Base-by-base conservation (phyloP, 2,888 invertebrate species). In the Melolontha melolontha region DNA sequence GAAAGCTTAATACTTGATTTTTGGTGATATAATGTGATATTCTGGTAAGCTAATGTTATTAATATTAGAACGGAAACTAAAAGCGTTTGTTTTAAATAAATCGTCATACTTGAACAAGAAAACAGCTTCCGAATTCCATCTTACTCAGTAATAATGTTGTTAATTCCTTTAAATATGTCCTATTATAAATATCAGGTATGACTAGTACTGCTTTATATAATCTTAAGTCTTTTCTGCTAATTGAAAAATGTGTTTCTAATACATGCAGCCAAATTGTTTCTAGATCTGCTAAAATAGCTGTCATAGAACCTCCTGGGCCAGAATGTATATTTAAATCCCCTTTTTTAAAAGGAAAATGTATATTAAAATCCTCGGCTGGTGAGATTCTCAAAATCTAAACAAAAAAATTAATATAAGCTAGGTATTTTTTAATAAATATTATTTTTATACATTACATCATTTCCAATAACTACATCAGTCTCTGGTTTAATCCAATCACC, bases 201-300 rank as follows among this genome's bases (percentile, higher is more conserved):
- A 97, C 86, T 14, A 97, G 85, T 1, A 97, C 94, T 64, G 93
- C 96, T 81, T 93, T 89, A 79, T 95, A 96, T 75, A 91, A 89
- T 80, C 92, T 86, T 5, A 94, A 86, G 71, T 91, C 90, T 71
- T 85, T 84, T 8, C 88, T 80, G 1, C 89, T 89, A 77, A 97
- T 95, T 72, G 90, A 90, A 72, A 97, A 86, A 77, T 91, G 91
- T 17, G 88, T 88, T 75, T 91, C 89, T 67, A 97, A 87, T 0
- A 92, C 91, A 74, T 91, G 87, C 57, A 91, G 89, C 97, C 97
- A 97, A 76, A 98, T 96, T 0, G 91, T 88, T 80, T 95, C 93
- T 64, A 97, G 79, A 82, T 97, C 95, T 67, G 92, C 90, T 44
- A 97, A 81, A 5, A 96, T 91, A 0, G 95, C 88, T 7, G 92